These are phyloP conservation scores for Euproctis similis DNA, from an alignment of 2,888 invertebrate genomes.

Conservation along the genomic window DNA sequence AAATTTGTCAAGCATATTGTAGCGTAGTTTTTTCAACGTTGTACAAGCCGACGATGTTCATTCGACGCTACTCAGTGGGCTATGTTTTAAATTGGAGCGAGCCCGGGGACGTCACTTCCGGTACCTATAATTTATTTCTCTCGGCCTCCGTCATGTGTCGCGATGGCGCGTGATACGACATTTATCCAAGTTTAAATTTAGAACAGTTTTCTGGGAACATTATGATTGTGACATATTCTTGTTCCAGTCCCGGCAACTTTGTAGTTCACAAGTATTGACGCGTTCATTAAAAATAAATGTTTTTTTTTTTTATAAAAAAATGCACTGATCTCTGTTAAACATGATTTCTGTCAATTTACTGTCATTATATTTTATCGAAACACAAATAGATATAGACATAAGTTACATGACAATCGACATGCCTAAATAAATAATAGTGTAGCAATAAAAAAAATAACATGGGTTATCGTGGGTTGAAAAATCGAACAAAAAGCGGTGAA, in stretches of 20 bases:
- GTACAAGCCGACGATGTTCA: conserved; percentile 18
- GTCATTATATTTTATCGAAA: conserved; percentile 12
- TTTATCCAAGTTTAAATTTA: conserved; percentile 63
- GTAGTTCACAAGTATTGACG: conserved; percentile 15
- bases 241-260: conserved; percentile 23
- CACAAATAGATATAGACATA: conserved; percentile 17
- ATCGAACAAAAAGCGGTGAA: conserved; percentile 13
- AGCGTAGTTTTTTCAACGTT: conserved; percentile 23
- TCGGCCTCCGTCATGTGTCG: conserved; percentile 64
- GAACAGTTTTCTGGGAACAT: conserved; percentile 60
- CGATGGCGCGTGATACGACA: conserved; percentile 64
- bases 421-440: conserved; percentile 10
- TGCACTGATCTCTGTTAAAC: not conserved
- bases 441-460: conserved; percentile 13
- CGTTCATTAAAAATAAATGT: too few species aligned
- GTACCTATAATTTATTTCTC: conserved; percentile 71
- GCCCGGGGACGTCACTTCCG: conserved; percentile 70
- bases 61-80: conserved; percentile 37
- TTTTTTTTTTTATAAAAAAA: not conserved
- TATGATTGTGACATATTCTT: conserved; percentile 53
- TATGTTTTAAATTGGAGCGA: conserved; percentile 67
- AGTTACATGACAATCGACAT: conserved; percentile 6
- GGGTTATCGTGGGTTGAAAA: conserved; percentile 17
- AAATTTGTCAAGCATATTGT: conserved; percentile 13
- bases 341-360: conserved; percentile 1